phyloP scores from a whole-genome alignment of 2,888 invertebrate genomes.

The Callyntrura guangdongensis region DNA sequence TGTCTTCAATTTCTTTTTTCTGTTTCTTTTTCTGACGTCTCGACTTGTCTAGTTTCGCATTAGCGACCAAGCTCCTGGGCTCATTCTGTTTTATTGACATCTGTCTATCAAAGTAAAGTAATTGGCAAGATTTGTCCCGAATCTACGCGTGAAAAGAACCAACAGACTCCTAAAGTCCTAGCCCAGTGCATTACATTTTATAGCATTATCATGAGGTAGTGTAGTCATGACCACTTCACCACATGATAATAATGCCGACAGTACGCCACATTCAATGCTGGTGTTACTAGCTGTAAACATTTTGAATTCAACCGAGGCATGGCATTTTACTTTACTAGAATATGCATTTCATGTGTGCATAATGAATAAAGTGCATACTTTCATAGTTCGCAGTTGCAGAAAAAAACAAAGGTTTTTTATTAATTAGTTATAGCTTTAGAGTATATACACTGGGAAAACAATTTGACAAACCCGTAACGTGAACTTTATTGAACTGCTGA shows the following conservation, averaged over 20 bases:
- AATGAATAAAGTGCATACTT: too few relatives aligned
- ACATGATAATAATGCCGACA: neutral
- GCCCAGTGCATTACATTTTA: neutral
- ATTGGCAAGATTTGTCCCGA: constrained; percentile 63
- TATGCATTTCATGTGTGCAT: too few relatives aligned
- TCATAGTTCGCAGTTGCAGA: too few relatives aligned
- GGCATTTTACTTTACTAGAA: too few relatives aligned
- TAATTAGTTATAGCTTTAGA: too few relatives aligned
- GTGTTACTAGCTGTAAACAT: too few relatives aligned
- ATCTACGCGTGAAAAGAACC: constrained; percentile 15
- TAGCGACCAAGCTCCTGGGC: constrained; percentile 25
- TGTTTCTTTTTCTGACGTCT: constrained; percentile 3
- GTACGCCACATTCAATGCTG: too few relatives aligned
- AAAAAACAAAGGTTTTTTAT: too few relatives aligned
- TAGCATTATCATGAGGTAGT: neutral
- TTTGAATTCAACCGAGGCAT: too few relatives aligned
- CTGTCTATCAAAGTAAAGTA: constrained; percentile 73
- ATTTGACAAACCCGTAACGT: too few relatives aligned
- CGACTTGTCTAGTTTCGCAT: constrained; percentile 41
- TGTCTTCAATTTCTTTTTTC: constrained; percentile 46
- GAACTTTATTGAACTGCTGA: too few relatives aligned
- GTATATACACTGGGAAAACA: too few relatives aligned
- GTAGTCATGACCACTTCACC: neutral
- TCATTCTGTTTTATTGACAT: constrained; percentile 74
- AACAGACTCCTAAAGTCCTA: neutral